Evolutionary conservation across 1,140 invertebrate species (phyloP), one percentile per base, ranked within the genome.

Genomic region (Macrobrachium rosenbergii): DNA sequence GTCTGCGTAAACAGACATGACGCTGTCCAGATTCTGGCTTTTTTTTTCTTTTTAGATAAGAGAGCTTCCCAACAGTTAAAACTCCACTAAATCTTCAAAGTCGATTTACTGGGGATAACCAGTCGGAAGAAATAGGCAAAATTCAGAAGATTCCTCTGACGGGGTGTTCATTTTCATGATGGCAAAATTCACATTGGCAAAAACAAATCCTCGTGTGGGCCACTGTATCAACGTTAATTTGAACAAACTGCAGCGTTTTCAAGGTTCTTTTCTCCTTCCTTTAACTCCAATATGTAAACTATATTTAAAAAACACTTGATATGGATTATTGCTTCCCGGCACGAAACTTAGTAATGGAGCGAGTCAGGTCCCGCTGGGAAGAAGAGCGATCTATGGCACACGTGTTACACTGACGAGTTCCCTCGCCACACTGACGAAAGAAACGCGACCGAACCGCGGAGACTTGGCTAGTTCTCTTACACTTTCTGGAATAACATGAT

Each of bases 321-420:
- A 52, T 52, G 7, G 52, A 52, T 5, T 52, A 10, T 52, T 5
- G 6, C 52, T 52, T 52, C 52, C 52, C 52, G 52, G 52, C 12
- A 52, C 7, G 52, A 52, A 5, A 52, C 52, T 52, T 52, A 52
- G 52, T 52, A 52, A 52, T 52, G 12, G 8, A 52, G 52, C 52
- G 52, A 52, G 52, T 52, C 52, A 52, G 52, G 52, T 52, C 52
- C 52, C 52, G 52, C n/a, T 28, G 21, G 69, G 69, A 43, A 43
- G 69, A 43, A n/a, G 16, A n/a, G 23, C 12, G 69, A 23, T 14
- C 12, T 23, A 37, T 23, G 17, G 43, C 82, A 60, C 67, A 72
- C 67, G 64, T 77, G 2, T 45, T 77, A 37, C 58, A 28, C 28
- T n/a, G 82, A 76, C 82, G 82, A 83, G 82, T 63, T 60, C 82